phyloP scores from a whole-genome alignment of 2,113 vertebrate genomes.

The Salvelinus alpinus region DNA sequence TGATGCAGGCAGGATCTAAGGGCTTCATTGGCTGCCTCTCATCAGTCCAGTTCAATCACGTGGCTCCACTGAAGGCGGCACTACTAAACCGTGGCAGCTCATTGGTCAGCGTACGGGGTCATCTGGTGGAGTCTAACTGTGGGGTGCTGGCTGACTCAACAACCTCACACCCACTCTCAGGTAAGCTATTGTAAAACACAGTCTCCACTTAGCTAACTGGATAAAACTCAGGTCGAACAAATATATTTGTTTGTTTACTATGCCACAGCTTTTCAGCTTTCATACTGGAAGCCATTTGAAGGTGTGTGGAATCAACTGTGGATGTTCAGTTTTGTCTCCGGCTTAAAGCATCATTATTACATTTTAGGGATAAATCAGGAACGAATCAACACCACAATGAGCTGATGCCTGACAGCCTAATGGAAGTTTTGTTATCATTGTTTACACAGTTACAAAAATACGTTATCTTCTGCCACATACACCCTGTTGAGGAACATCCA shows the following conservation, averaged over 20 bases:
- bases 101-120: conserved; percentile 75
- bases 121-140: conserved; percentile 79
- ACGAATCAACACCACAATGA: not conserved
- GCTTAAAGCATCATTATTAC: not conserved
- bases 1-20: conserved; percentile 72
- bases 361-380: not conserved
- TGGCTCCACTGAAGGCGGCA: conserved; percentile 83
- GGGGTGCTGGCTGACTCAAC: conserved; percentile 67
- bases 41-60: conserved; percentile 84
- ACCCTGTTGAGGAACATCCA: not conserved
- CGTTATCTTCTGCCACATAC: conserved; percentile 1
- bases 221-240: not conserved
- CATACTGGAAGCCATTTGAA: not conserved
- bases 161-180: conserved; percentile 80
- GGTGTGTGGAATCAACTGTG: not conserved
- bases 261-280: not conserved
- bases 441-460: not conserved
- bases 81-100: conserved; percentile 76
- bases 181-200: conserved; percentile 52
- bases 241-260: not conserved
- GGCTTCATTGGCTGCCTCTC: conserved; percentile 85
- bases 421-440: conserved; percentile 10
- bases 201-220: not conserved
- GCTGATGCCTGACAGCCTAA: conserved; percentile 1
- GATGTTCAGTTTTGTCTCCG: not conserved